Evolutionary conservation across 2,113 vertebrate genomes (phyloP).

Genomic region (Clinocottus analis): DNA sequence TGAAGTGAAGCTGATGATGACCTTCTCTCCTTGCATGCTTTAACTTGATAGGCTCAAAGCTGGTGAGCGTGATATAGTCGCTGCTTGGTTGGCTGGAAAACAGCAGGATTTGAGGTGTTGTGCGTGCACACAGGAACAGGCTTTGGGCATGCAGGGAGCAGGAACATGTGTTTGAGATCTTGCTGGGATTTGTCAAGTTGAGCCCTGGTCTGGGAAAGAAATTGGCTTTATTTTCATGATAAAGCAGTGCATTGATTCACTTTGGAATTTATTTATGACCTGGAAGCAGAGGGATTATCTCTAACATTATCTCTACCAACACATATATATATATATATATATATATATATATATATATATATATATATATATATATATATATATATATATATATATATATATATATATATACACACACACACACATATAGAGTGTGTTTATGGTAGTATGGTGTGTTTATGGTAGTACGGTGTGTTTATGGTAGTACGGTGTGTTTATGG

Average conservation of each 20-base stretch:
- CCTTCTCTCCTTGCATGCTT: no score
- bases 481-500: no score
- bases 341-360: constrained; percentile 4
- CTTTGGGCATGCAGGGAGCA: background rate
- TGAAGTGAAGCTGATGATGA: constrained; percentile 26
- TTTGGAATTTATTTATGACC: constrained; percentile 44
- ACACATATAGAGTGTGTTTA: no score
- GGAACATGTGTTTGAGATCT: constrained; percentile 61
- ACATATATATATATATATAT: constrained; percentile 35
- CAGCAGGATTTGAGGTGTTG: constrained; percentile 24
- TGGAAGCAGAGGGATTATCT: constrained; percentile 40
- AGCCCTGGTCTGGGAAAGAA: constrained; percentile 41
- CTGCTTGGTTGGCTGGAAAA: constrained; percentile 32
- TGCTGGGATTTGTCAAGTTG: constrained; percentile 57
- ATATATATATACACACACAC: no score
- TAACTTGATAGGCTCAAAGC: constrained; percentile 19
- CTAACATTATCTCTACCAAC: no score
- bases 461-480: no score
- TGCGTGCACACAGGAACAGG: constrained; percentile 2
- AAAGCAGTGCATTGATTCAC: constrained; percentile 47
- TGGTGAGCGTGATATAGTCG: constrained; percentile 14
- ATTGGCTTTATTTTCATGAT: constrained; percentile 32
- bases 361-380: constrained; percentile 4
- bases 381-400: no score
- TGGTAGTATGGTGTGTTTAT: no score